A percentile compares a stretch with the other conserved stretches of the same genome.
phyloP scores from a whole-genome alignment of 2,888 invertebrate species.

The Oscheius myriophilus region DNA sequence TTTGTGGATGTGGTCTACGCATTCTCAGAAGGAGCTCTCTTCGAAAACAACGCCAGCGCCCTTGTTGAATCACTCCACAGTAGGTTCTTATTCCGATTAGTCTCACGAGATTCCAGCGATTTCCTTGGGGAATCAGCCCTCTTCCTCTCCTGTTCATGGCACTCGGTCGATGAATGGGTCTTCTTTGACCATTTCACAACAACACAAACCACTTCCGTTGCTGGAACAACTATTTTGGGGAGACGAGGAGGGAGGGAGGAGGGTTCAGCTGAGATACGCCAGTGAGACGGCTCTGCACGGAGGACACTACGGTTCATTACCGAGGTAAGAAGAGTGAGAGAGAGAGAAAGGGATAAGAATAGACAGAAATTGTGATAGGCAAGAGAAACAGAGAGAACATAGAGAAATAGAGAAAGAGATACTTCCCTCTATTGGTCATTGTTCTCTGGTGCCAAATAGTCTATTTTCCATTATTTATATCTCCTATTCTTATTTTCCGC shows the following conservation, averaged over 20 bases:
- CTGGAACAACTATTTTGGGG: constrained; percentile 55
- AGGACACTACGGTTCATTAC: constrained; percentile 30
- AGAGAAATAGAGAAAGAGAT: too few relatives aligned
- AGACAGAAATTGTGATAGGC: too few relatives aligned
- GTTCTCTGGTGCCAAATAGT: background rate
- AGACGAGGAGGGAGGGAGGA: constrained; percentile 27
- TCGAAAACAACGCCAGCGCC: constrained; percentile 38
- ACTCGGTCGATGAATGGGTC: background rate
- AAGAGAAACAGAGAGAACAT: too few relatives aligned
- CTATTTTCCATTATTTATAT: constrained; percentile 5
- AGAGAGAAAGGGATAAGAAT: too few relatives aligned
- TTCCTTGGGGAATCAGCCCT: too few relatives aligned
- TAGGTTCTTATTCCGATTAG: background rate
- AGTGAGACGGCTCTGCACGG: constrained; percentile 29
- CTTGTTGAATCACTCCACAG: constrained; percentile 28
- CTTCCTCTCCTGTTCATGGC: constrained; percentile 7
- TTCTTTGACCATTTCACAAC: constrained; percentile 5
- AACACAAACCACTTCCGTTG: constrained; percentile 44
- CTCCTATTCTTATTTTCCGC: background rate
- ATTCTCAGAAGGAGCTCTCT: constrained; percentile 43
- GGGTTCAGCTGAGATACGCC: constrained; percentile 31
- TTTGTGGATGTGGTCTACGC: constrained; percentile 50
- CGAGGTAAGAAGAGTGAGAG: constrained; percentile 31
- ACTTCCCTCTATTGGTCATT: too few relatives aligned
- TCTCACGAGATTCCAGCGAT: too few relatives aligned